Base-by-base conservation (phyloP, 2,113 vertebrate species). In the Chlamydotis undulata region DNA sequence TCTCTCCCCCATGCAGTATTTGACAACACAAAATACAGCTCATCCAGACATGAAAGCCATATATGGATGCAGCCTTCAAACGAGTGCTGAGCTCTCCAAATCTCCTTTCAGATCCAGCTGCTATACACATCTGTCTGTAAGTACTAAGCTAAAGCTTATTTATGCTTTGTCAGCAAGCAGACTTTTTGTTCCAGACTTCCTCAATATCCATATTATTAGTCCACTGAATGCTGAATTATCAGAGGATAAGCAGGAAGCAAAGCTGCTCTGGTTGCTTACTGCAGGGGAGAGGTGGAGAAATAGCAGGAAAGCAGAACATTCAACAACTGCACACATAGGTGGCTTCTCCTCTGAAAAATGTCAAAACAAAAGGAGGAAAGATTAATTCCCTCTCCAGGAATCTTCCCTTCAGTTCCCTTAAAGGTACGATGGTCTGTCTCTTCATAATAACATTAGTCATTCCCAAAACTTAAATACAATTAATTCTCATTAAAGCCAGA, bases 131-230 rank as follows among this genome's bases (percentile, higher is more conserved):
- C 90, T 97, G 95, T 70, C 52, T 67, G 18, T 91, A 94, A 93
- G 85, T 70, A 88, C 37, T 68, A 87, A 79, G 70, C 47, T 95
- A 96, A 95, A 96, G 82, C 68, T 91, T 87, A 90, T 85, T 93
- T 93, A 73, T 88, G 84, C 87, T 92, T 94, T 84, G 80, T 95
- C 96, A 94, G 90, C 96, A 95, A 96, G 90, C 74, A 94, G 63
- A 82, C 59, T 95, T 89, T 93, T 87, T 95, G 87, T 91, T 88
- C 83, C 94, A 83, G 55, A 37, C 17, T 92, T 93, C 63, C 41
- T 90, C 92, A 92, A 74, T 89, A 88, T 12, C 41, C 10, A 67
- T 67, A 86, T 86, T 88, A 93, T 77, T 95, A 92, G 86, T 31
- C 47, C n/a, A 55, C 26, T 52, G 74, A 89, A 82, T 69, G 63